Base-by-base conservation (phyloP, 2,797 vertebrate genomes). In the Oceanodroma leucorhoa region DNA sequence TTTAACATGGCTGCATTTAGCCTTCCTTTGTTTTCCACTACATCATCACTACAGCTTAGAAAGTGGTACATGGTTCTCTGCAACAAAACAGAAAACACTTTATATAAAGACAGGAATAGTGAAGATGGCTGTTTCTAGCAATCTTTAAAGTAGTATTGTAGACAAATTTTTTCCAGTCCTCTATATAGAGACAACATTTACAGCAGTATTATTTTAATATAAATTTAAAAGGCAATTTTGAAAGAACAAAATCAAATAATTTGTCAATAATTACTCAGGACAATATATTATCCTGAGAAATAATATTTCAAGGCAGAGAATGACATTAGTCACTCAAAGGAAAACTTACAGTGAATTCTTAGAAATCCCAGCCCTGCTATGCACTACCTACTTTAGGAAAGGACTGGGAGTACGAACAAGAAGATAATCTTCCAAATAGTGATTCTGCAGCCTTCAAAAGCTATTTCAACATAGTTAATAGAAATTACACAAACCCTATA, bases 381-480 rank as follows among this genome's bases (percentile, higher is more conserved):
- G 26, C 34, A 26, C 41, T 76, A 65, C 46, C 73, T 90, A 29
- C 64, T 96, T 92, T 48, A 91, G 6, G 10, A 89, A 40, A 77
- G 36, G 46, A 82, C 60, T 80, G 66, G 20, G 75, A 91, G 53
- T 50, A 95, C 12, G 15, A 91, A 91, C 45, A 93, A 75, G 45
- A 83, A 43, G 79, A 93, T 83, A 91, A 92, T 46, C 65, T 87
- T 90, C 87, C 84, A 94, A 93, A 92, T 11, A 84, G 20, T 4
- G 36, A 91, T 85, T 73, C 57, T 86, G 38, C 60, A 92, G 92
- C 84, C 94, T 95, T 93, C 92, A 83, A 93, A 94, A 89, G 64
- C 77, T 83, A 60, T 94, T 97, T 94, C 92, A 95, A 90, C 86
- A 94, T 17, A 80, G 83, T 95, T 94, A 90, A 94, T 75, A 94